Evolutionary conservation across 2,797 vertebrate species (phyloP), one percentile per base, ranked within the genome.

Genomic region (Tenualosa thibaudeaui): DNA sequence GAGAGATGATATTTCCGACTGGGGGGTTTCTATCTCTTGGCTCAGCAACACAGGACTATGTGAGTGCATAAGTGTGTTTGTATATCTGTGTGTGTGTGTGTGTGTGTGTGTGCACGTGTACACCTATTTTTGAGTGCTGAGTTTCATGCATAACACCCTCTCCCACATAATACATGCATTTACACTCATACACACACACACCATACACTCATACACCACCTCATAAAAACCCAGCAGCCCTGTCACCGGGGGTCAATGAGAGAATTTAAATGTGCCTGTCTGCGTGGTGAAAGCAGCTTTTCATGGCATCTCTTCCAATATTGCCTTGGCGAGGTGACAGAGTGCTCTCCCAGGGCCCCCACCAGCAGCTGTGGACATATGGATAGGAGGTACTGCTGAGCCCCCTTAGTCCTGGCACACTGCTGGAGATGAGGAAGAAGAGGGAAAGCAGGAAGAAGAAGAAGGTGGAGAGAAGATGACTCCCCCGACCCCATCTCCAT

Each of bases 321-420:
- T 60, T 78, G 86, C 85, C 91, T 94, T 95, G 93, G 94, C 91
- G 85, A 86, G 84, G 87, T 90, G 92, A 93, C 92, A 93, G 89
- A 85, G 81, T 58, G 85, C 89, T 91, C 93, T 93, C 93, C 84
- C 84, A 87, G 91, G 86, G 93, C 91, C 90, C 88, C 88, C 91
- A 90, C 91, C 89, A 94, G 92, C 93, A 94, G 90, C 91, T 93
- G 92, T 89, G 91, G 90, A 88, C 93, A 92, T 94, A 93, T 91
- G 92, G 93, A 89, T 85, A 83, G 92, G 91, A 91, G 83, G 88
- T 87, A 86, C 89, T 85, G 86, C 31, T 26, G 83, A 87, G 26
- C 10, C 9, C 51, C 54, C 83, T 89, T 81, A 86, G 86, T 81
- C 81, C 9, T 81, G 50, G 58, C 50, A 50, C 88, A 24, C 84